Base-by-base conservation (phyloP, 2,888 invertebrate genomes). In the Synanthedon vespiformis region DNA sequence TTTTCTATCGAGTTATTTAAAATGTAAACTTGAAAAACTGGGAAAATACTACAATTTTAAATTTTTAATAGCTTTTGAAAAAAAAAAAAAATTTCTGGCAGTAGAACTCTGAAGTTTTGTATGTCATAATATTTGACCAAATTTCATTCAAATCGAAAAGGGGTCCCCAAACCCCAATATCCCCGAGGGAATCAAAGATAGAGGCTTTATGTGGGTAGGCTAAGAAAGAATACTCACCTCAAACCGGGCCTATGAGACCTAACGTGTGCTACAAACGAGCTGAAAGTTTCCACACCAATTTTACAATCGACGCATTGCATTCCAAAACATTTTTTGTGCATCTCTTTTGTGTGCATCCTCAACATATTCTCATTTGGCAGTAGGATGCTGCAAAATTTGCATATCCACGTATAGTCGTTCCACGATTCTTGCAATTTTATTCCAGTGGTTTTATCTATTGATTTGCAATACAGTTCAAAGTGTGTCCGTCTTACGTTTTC, bases 221-320 rank as follows among this genome's bases (percentile, higher is more conserved):
- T n/a, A n/a, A 5, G 5, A 34, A n/a, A 40, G 18, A 6, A 10
- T n/a, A 52, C 57, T 53, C 16, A 89, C 64, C 87, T 87, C 49
- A 89, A 72, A 56, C 85, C 81, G 34, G 80, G 79, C 60, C 88
- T 80, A 65, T 90, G 90, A 16, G 82, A 74, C 57, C 80, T 78
- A 0, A 89, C 88, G 60, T 91, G 91, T 3, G 84, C 80, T 11
- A 90, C 68, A 62, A 90, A 90, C 34, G 88, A 87, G 57, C 80
- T 82, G 67, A 89, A 89, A 63, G 89, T 89, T 49, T 86, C 80
- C 58, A 89, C 89, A 4, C 89, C 80, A 73, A 89, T 89, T 40
- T 88, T 85, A 60, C 91, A 91, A 62, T 90, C 89, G 47, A 86
- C 86, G 62, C 91, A 91, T 65, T 88, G 81, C 64, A 89, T 90